These are phyloP conservation scores for Gasteruption jaculator DNA, from an alignment of 2,888 invertebrate species.

Conservation along the genomic window DNA sequence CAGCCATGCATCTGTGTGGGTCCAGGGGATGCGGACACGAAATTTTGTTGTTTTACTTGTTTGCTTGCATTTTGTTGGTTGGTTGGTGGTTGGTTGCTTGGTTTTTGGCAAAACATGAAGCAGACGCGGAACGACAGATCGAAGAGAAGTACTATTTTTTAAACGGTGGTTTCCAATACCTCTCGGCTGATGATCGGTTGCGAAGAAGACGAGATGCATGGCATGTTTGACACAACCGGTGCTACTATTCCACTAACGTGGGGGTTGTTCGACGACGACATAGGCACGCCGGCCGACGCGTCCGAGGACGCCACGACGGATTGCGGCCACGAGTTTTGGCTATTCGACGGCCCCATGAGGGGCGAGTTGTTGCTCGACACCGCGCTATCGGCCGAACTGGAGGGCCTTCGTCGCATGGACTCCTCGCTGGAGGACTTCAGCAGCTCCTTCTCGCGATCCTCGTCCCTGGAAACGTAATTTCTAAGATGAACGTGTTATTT, in stretches of 20 bases:
- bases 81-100: too few species aligned
- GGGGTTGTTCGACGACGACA: conserved; percentile 33
- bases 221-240: conserved; percentile 45
- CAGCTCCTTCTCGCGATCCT: conserved; percentile 62
- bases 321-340: conserved; percentile 45
- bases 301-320: conserved; percentile 47
- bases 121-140: conserved; percentile 23
- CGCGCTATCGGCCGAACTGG: conserved; percentile 60
- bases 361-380: conserved; percentile 56
- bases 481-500: too few species aligned
- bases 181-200: conserved; percentile 54
- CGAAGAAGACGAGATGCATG: conserved; percentile 39
- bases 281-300: conserved; percentile 28
- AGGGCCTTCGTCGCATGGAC: conserved; percentile 59
- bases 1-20: conserved; percentile 43
- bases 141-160: conserved; percentile 33
- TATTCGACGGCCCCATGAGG: conserved; percentile 45
- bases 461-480: conserved; percentile 59
- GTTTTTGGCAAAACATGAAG: too few species aligned
- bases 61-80: too few species aligned
- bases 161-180: conserved; percentile 71
- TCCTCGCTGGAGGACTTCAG: conserved; percentile 62
- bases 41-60: too few species aligned
- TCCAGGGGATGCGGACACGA: too few species aligned
- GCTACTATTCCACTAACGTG: conserved; percentile 35